Evolutionary conservation across 2,113 vertebrate genomes (phyloP).

Genomic region (Smithornis capensis): DNA sequence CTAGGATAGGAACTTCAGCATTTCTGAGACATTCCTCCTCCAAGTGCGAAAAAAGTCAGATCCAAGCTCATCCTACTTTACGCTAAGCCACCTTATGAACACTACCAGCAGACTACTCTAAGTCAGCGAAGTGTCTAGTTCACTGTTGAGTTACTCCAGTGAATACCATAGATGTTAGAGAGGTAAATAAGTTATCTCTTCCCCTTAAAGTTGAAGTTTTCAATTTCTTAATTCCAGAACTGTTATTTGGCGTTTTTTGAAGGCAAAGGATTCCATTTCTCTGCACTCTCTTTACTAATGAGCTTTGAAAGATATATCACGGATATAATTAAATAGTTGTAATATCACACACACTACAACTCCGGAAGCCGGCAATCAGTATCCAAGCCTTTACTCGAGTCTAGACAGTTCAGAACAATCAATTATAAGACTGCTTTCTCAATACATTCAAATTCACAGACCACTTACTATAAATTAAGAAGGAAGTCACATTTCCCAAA

Average conservation of each 20-base stretch:
- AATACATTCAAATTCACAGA: neutral
- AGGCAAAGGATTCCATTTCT: accelerated
- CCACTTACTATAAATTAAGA: neutral
- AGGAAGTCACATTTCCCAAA: neutral
- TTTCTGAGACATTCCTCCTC: neutral
- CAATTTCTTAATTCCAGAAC: neutral
- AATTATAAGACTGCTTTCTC: neutral
- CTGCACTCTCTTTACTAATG: neutral
- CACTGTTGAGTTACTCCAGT: neutral
- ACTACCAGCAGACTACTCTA: neutral
- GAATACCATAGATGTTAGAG: no score
- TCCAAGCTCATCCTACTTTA: neutral
- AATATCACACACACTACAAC: neutral
- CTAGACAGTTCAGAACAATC: neutral
- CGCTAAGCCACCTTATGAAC: neutral
- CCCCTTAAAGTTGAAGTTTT: neutral
- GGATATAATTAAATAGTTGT: neutral
- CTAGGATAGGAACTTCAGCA: neutral
- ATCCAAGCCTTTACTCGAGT: neutral
- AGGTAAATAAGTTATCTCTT: no score
- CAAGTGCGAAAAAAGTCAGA: neutral
- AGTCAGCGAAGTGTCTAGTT: neutral
- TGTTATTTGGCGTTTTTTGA: neutral
- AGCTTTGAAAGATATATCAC: neutral
- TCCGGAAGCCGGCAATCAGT: neutral